Conservation (phyloP, 2,113 vertebrate genomes). For the Salvelinus namaycush region DNA sequence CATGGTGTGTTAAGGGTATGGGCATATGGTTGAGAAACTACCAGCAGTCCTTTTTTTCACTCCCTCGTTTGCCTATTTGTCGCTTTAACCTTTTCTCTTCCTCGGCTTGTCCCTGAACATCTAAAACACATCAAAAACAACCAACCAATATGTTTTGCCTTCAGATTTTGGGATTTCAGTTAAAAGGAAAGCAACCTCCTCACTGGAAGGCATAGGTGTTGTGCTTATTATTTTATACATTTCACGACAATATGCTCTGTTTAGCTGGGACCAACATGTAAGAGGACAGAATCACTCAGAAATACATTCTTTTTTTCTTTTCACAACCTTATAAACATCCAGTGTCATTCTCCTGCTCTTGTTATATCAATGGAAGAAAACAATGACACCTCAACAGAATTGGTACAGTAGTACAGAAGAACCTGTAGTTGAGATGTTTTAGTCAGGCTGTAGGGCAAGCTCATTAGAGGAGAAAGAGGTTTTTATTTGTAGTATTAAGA, state of each 20-base stretch:
- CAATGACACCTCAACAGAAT: constrained; percentile 49
- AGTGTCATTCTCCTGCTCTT: background rate
- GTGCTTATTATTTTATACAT: constrained; percentile 30
- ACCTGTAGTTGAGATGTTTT: constrained; percentile 21
- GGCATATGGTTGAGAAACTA: constrained; percentile 63
- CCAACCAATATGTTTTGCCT: no score
- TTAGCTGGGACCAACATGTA: constrained; percentile 29
- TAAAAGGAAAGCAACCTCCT: constrained; percentile 40
- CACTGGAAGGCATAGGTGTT: constrained; percentile 30
- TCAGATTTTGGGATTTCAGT: constrained; percentile 35
- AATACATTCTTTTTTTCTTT: constrained; percentile 24
- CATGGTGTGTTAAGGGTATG: constrained; percentile 70
- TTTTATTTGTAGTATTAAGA: constrained; percentile 61
- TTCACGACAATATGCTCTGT: constrained; percentile 33
- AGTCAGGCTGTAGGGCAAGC: constrained; percentile 58
- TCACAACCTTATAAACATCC: constrained; percentile 26
- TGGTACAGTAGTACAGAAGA: constrained; percentile 30
- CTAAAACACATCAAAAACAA: no score
- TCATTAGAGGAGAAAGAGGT: constrained; percentile 65
- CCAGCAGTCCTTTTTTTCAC: constrained; percentile 45
- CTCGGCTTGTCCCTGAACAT: background rate
- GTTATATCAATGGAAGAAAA: constrained; percentile 36
- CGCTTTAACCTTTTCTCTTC: constrained; percentile 49
- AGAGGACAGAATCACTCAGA: constrained; percentile 44
- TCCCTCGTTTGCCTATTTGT: constrained; percentile 44